Percentiles rank a stretch among this genome's conserved stretches.
phyloP scores from a whole-genome alignment of 2,888 invertebrate species.

The Hedychridium roseum region DNA sequence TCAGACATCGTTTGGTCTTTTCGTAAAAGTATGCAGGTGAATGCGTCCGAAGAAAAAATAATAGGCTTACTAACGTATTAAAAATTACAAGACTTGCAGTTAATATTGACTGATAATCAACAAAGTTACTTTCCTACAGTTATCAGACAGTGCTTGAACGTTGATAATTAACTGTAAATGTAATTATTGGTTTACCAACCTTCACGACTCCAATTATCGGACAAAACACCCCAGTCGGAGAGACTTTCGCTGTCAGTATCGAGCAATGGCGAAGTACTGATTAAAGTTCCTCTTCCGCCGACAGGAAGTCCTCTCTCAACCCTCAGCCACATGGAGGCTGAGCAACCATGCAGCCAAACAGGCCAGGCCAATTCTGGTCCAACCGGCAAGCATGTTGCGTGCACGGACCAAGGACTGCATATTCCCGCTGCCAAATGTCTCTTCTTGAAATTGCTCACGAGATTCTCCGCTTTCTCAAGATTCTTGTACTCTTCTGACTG shows the following conservation, averaged over 20 bases:
- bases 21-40: slow-evolving; percentile 14
- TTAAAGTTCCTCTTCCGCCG: slow-evolving; percentile 33
- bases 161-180: too few species aligned
- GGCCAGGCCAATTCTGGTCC: slow-evolving; percentile 66
- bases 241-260: slow-evolving; percentile 57
- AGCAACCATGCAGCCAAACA: slow-evolving; percentile 72
- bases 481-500: slow-evolving; percentile 44
- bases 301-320: slow-evolving; percentile 57
- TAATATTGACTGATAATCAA: too few species aligned
- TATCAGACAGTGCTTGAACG: too few species aligned
- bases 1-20: slow-evolving; percentile 28
- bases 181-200: slow-evolving; percentile 49
- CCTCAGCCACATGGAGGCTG: slow-evolving; percentile 68
- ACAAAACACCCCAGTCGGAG: slow-evolving; percentile 60
- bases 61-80: slow-evolving; percentile 19
- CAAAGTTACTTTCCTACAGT: too few species aligned
- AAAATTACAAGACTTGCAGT: too few species aligned
- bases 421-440: slow-evolving; percentile 55
- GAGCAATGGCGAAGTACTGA: slow-evolving; percentile 38
- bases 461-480: slow-evolving; percentile 53
- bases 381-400: slow-evolving; percentile 56
- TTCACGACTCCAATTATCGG: slow-evolving; percentile 60
- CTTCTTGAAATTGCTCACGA: slow-evolving; percentile 57
- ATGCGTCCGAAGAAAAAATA: slow-evolving; percentile 21
- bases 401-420: slow-evolving; percentile 61